Evolutionary conservation across 2,113 vertebrate species (phyloP), one percentile per base, ranked within the genome.

Genomic region (Progne subis): DNA sequence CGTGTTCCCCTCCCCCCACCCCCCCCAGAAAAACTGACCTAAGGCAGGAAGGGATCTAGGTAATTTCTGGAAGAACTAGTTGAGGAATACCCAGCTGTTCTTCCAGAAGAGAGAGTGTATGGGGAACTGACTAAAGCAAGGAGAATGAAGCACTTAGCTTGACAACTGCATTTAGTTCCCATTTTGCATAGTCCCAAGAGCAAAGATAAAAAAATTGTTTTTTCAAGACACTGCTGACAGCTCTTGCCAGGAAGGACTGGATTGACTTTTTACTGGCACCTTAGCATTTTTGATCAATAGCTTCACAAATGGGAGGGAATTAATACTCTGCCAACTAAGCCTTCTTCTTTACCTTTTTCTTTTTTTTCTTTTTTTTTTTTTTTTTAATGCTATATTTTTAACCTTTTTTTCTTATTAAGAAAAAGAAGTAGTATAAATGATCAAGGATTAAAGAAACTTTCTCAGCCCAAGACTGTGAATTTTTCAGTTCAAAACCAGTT

Each of bases 231-330:
- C 14, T 81, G 23, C 82, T 88, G 91, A 87, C 55, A 83, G 71
- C 32, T 77, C 25, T 86, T 96, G 56, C 86, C 89, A 91, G 92
- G 90, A 96, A 94, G 18, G 37, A 21, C 61, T 72, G 31, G 61
- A 95, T 63, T 84, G 85, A 83, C 52, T 83, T 94, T 88, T 97
- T 96, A 85, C 88, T 90, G 93, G 79, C 86, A 97, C 68, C 72
- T 95, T 95, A 86, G 80, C 14, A 8, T 50, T 94, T 95, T 79
- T 96, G 68, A 95, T 94, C 84, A 83, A 94, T 94, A 90, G 82
- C 56, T 71, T 94, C 93, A 91, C 43, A 94, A 94, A 74, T 37
- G 60, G 77, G 52, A 92, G 46, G 32, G 57, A 95, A 61, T 83
- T 94, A 78, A 67, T 94, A 64, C 16, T 81, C 65, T 69, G 37